Conservation (phyloP, 2,888 invertebrate genomes). For the Cosmia trapezina region DNA sequence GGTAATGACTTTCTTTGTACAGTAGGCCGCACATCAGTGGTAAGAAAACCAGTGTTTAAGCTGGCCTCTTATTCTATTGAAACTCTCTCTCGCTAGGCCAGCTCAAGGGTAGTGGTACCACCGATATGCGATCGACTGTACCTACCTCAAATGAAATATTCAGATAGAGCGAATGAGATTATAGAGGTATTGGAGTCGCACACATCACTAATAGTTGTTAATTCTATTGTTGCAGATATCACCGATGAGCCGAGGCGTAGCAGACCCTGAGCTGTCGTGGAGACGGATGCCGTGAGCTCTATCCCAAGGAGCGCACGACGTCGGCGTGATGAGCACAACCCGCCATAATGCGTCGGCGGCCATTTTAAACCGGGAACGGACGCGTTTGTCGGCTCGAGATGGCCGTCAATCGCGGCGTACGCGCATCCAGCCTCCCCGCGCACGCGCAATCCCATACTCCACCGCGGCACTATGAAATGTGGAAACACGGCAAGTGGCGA, state of each 20-base stretch:
- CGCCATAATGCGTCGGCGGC: conserved; percentile 89
- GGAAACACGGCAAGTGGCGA: conserved; percentile 96
- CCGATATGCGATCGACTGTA: not conserved
- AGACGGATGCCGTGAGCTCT: conserved; percentile 87
- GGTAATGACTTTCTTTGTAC: not conserved
- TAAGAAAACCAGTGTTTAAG: not conserved
- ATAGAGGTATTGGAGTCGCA: not conserved
- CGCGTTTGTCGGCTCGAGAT: conserved; percentile 88
- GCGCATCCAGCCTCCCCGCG: conserved; percentile 79
- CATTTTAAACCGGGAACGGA: conserved; percentile 88
- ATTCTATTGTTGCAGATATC: conserved; percentile 80
- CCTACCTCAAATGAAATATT: not conserved
- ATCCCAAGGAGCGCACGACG: conserved; percentile 82
- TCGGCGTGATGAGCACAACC: conserved; percentile 90
- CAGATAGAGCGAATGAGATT: not conserved
- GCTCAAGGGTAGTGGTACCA: not conserved
- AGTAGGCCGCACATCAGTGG: too few species aligned
- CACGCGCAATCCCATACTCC: conserved; percentile 80
- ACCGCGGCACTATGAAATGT: conserved; percentile 91
- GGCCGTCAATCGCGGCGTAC: conserved; percentile 85
- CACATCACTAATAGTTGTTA: not conserved
- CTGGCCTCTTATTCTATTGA: not conserved
- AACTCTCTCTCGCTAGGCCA: not conserved
- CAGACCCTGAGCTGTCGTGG: conserved; percentile 70
- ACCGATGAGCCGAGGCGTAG: conserved; percentile 78